A percentile compares a stretch with the other conserved stretches of the same genome.
phyloP scores from a whole-genome alignment of 1,140 invertebrate species.

The Neuroterus valhalla region DNA sequence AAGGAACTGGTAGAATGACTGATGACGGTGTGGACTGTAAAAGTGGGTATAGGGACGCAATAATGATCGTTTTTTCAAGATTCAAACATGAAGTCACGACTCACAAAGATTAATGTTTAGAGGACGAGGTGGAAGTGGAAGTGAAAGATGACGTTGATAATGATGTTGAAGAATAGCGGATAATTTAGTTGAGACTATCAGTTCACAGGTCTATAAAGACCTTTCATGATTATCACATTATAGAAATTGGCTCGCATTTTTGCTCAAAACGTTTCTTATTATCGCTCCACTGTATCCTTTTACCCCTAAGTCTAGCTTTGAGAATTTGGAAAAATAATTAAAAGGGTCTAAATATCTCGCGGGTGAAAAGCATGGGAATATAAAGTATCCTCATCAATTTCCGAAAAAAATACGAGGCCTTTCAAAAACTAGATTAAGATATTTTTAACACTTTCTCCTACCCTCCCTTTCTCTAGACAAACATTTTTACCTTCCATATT shows the following conservation, averaged over 20 bases:
- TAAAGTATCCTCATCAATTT: no score
- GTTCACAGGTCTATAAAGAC: constrained; percentile 6
- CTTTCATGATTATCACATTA: neutral
- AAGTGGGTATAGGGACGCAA: neutral
- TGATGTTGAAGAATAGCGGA: constrained; percentile 11
- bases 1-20: constrained; percentile 18
- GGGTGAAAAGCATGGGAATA: no score
- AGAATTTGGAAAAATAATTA: no score
- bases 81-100: constrained; percentile 3
- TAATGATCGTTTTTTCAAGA: constrained; percentile 2
- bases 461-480: no score
- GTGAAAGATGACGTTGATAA: constrained; percentile 28
- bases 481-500: no score
- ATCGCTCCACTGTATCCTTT: neutral
- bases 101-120: constrained; percentile 31
- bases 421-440: no score
- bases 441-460: no score
- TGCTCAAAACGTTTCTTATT: neutral
- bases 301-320: no score
- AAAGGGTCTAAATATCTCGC: no score
- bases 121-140: constrained; percentile 21
- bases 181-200: no score
- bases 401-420: no score
- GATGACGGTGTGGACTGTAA: constrained; percentile 29
- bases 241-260: neutral